These are phyloP conservation scores for Tringa solitaria DNA, from an alignment of 2,113 vertebrate genomes.

Conservation along the genomic window DNA sequence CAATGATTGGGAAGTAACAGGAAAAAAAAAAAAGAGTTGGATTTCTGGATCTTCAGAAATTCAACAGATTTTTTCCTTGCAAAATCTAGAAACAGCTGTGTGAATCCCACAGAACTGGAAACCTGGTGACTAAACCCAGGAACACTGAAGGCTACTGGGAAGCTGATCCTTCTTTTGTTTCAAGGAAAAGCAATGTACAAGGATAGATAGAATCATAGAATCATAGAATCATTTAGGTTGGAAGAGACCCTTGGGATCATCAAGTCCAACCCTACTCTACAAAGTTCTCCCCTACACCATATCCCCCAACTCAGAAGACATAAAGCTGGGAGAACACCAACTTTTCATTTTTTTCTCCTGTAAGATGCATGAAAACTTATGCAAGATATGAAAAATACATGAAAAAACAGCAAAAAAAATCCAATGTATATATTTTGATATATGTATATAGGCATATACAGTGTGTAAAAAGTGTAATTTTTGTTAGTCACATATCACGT, in stretches of 20 bases:
- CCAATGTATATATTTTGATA: neutral
- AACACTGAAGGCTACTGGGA: neutral
- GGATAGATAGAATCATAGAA: fast-evolving
- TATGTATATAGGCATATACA: neutral
- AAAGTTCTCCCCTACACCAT: too few species aligned
- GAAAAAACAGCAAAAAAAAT: neutral
- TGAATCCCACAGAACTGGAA: neutral
- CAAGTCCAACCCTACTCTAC: too few species aligned
- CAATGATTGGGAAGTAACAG: neutral
- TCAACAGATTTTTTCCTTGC: neutral
- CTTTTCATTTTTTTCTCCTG: neutral
- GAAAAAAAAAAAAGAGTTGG: neutral
- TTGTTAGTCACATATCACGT: neutral
- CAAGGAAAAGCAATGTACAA: neutral
- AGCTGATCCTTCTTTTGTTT: neutral
- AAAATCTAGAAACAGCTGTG: neutral
- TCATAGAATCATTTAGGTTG: too few species aligned
- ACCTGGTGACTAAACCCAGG: neutral
- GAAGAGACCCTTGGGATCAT: too few species aligned
- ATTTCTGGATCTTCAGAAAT: neutral
- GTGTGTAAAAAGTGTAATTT: neutral
- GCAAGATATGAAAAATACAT: neutral
- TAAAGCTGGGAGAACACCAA: neutral
- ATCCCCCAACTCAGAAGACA: neutral
- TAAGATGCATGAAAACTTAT: neutral